These are phyloP conservation scores for Magallana gigas DNA, from an alignment of 1,140 invertebrate genomes.

Conservation along the genomic window DNA sequence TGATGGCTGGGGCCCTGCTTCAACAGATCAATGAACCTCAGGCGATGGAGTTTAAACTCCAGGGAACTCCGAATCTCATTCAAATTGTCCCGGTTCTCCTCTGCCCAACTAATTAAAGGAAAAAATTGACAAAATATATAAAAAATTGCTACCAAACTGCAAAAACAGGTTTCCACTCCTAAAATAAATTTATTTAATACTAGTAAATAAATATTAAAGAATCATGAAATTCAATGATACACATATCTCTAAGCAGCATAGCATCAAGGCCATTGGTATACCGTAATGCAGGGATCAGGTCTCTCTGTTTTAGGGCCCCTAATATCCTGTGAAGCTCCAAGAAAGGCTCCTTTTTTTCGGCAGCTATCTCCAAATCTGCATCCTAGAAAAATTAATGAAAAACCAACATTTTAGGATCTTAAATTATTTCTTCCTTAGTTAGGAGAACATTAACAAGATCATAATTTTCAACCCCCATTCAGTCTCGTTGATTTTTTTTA, in stretches of 20 bases:
- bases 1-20: slow-evolving; percentile 85
- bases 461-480: too few relatives aligned
- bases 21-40: slow-evolving; percentile 87
- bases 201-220: too few relatives aligned
- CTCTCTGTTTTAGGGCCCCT: slow-evolving; percentile 87
- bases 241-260: too few relatives aligned
- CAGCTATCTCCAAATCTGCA: slow-evolving; percentile 85
- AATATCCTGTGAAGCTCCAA: slow-evolving; percentile 91
- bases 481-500: too few relatives aligned
- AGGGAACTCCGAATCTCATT: slow-evolving; percentile 83
- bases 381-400: slow-evolving; percentile 81
- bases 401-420: too few relatives aligned
- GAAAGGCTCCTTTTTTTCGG: slow-evolving; percentile 89
- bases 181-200: too few relatives aligned
- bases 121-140: slow-evolving; percentile 47
- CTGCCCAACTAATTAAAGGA: slow-evolving; percentile 79
- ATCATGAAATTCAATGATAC: too few relatives aligned
- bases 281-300: slow-evolving; percentile 89
- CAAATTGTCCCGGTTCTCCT: slow-evolving; percentile 76
- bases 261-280: slow-evolving; percentile 72
- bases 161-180: too few relatives aligned
- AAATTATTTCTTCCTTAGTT: too few relatives aligned
- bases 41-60: slow-evolving; percentile 91
- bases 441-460: too few relatives aligned
- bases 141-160: too few relatives aligned